Evolutionary conservation across 2,113 vertebrate genomes (phyloP).

Genomic region (Ranitomeya imitator): DNA sequence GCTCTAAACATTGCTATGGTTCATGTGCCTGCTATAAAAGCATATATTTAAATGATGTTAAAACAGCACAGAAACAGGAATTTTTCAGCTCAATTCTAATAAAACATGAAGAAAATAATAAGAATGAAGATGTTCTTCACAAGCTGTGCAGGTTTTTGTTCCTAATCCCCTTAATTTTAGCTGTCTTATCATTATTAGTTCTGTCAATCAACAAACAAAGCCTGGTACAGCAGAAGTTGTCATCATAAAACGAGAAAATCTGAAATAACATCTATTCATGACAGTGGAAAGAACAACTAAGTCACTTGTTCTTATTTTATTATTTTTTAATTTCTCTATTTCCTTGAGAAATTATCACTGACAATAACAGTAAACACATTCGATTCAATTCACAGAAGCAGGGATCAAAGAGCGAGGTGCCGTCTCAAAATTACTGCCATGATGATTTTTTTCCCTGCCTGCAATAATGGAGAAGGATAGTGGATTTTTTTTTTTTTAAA

Average conservation of each 20-base stretch:
- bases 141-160: background rate
- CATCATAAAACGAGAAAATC: background rate
- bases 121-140: background rate
- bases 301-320: background rate
- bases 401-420: background rate
- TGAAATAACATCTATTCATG: background rate
- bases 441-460: background rate
- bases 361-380: background rate
- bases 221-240: background rate
- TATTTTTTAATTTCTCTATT: background rate
- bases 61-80: background rate
- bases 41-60: too few species aligned
- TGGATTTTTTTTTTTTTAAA: too few species aligned
- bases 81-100: background rate
- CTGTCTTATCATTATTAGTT: background rate
- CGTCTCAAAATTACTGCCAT: background rate
- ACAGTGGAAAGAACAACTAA: background rate
- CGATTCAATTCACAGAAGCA: background rate
- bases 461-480: background rate
- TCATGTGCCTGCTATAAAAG: too few species aligned
- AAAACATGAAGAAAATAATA: background rate
- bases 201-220: constrained; percentile 1
- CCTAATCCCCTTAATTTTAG: background rate
- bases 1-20: too few species aligned
- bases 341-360: background rate